Conservation (phyloP, 2,888 invertebrate genomes). For the Phymatocera aterrima region DNA sequence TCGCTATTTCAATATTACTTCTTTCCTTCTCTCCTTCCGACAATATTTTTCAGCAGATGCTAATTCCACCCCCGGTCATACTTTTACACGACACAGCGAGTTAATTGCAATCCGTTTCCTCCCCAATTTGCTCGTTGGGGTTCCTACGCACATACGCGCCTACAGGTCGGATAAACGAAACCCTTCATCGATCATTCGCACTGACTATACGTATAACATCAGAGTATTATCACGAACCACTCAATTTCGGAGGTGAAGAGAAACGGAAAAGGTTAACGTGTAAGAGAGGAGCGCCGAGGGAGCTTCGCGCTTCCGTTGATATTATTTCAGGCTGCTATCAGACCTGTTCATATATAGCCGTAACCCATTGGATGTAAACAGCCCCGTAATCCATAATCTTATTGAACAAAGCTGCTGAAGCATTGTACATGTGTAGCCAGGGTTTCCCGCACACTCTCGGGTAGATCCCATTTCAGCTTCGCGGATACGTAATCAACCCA, state of each 20-base stretch:
- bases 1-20: too few species aligned
- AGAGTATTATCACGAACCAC: background rate
- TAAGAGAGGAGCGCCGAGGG: background rate
- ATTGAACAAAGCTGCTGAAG: slow-evolving; percentile 31
- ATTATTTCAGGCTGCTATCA: slow-evolving; percentile 21
- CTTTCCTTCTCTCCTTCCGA: background rate
- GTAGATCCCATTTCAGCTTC: slow-evolving; percentile 20
- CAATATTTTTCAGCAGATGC: background rate
- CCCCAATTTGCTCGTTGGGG: too few species aligned
- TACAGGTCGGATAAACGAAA: too few species aligned
- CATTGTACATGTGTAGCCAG: too few species aligned
- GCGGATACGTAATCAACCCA: slow-evolving; percentile 27
- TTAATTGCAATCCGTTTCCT: too few species aligned
- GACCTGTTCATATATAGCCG: background rate
- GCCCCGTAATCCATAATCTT: slow-evolving; percentile 35
- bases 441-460: slow-evolving; percentile 23
- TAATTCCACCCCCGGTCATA: too few species aligned
- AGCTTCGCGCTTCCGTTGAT: background rate
- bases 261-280: background rate
- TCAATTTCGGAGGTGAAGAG: background rate
- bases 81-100: too few species aligned
- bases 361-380: slow-evolving; percentile 1
- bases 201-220: background rate
- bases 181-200: too few species aligned
- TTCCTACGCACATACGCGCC: too few species aligned